A percentile compares a stretch with the other conserved stretches of the same genome.
These are phyloP conservation scores for Frankliniella fusca DNA, from an alignment of 2,888 invertebrate species.

Conservation along the genomic window DNA sequence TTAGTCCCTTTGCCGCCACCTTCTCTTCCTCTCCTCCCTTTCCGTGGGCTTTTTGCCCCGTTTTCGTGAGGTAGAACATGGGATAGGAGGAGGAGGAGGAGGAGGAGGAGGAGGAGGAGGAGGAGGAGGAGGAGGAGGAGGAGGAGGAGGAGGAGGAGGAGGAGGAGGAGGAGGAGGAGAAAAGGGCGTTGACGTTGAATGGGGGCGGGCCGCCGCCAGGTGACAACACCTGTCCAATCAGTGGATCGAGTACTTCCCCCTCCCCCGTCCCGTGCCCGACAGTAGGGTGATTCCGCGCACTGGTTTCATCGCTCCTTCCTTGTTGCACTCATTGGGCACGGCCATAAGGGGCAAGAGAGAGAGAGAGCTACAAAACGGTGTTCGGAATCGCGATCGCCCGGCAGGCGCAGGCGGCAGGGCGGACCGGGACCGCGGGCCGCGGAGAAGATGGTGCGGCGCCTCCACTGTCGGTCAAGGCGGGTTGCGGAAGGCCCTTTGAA, in stretches of 20 bases:
- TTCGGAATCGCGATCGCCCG: too few species aligned
- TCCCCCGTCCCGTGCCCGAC: neutral
- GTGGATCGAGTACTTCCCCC: neutral
- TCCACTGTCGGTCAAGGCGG: too few species aligned
- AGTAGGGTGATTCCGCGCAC: too few species aligned
- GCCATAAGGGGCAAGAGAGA: too few species aligned
- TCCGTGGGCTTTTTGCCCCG: neutral
- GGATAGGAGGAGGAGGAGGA: neutral
- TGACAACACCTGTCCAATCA: slow-evolving; percentile 17
- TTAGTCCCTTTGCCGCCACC: neutral
- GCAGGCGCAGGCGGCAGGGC: too few species aligned
- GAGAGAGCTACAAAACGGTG: too few species aligned
- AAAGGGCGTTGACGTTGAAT: neutral
- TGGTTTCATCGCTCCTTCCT: too few species aligned
- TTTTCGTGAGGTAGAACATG: neutral
- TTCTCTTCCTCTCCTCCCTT: neutral
- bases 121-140: neutral
- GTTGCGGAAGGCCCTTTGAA: too few species aligned
- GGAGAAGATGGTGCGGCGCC: too few species aligned
- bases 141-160: neutral
- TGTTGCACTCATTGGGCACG: too few species aligned
- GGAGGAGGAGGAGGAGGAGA: neutral
- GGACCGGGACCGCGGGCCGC: too few species aligned
- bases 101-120: neutral
- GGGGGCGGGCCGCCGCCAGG: neutral